phyloP scores from a whole-genome alignment of 2,113 vertebrate species.

The Hepsetus odoe region DNA sequence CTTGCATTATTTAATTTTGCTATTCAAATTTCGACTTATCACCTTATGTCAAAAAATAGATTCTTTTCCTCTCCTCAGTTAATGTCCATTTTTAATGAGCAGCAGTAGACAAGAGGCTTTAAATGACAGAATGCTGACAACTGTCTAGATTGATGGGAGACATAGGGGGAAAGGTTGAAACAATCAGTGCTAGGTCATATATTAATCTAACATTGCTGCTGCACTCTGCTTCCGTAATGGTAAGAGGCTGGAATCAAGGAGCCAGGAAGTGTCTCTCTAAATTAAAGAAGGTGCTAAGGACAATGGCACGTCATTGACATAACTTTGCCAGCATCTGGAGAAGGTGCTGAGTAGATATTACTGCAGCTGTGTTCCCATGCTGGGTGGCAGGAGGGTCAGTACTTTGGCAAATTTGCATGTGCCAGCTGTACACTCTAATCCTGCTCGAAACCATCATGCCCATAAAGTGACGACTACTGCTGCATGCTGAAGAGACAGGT shows the following conservation, averaged over 20 bases:
- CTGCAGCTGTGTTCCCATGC: slow-evolving; percentile 38
- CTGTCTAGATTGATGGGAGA: slow-evolving; percentile 26
- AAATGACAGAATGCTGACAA: slow-evolving; percentile 25
- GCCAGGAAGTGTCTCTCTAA: slow-evolving; percentile 21
- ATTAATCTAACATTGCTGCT: slow-evolving; percentile 10
- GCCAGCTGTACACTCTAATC: slow-evolving; percentile 30
- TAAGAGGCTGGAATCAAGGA: slow-evolving; percentile 38
- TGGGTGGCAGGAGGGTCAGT: slow-evolving; percentile 38
- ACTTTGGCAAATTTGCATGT: slow-evolving; percentile 48
- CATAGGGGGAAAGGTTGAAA: neutral
- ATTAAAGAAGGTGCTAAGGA: slow-evolving; percentile 46
- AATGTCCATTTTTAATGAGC: slow-evolving; percentile 17
- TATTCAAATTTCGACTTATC: slow-evolving; percentile 43
- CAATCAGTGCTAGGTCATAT: neutral
- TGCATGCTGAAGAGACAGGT: slow-evolving; percentile 5
- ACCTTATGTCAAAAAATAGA: slow-evolving; percentile 35
- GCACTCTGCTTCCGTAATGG: slow-evolving; percentile 9
- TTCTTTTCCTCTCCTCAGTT: slow-evolving; percentile 19
- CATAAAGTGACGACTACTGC: slow-evolving; percentile 5
- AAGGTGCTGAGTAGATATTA: slow-evolving; percentile 45
- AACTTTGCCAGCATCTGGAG: slow-evolving; percentile 48
- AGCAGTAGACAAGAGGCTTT: neutral
- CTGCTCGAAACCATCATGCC: neutral
- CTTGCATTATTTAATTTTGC: slow-evolving; percentile 45
- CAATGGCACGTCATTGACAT: slow-evolving; percentile 46